Percentiles rank a stretch among this genome's conserved stretches.
Conservation (phyloP, 2,113 vertebrate genomes). For the Tragelaphus strepsiceros region DNA sequence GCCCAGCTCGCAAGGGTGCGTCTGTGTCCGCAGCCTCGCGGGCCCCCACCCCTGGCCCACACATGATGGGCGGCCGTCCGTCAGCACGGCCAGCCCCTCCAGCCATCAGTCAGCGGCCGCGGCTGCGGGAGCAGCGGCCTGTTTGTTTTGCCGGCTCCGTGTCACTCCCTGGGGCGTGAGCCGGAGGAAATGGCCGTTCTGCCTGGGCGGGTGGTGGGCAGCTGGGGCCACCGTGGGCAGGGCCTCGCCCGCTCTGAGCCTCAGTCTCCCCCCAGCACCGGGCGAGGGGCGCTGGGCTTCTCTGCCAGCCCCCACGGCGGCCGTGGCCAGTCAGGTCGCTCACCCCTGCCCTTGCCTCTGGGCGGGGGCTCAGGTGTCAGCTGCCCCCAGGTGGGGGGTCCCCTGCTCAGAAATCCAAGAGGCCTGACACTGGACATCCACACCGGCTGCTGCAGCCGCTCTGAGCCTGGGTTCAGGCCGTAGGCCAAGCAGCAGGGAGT, state of each 20-base stretch:
- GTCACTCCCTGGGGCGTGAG: slow-evolving; percentile 45
- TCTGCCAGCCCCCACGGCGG: not conserved
- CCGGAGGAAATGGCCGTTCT: slow-evolving; percentile 60
- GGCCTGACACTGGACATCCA: slow-evolving; percentile 34
- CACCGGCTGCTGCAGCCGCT: not conserved
- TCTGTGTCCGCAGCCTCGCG: not conserved
- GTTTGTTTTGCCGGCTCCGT: slow-evolving; percentile 71
- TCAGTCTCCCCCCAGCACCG: not conserved
- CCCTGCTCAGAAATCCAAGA: slow-evolving; percentile 57
- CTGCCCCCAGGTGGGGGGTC: slow-evolving; percentile 38
- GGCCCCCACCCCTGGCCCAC: slow-evolving; percentile 41
- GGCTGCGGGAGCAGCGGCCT: slow-evolving; percentile 58
- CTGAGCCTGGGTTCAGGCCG: not conserved
- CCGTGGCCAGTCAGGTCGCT: slow-evolving; percentile 38
- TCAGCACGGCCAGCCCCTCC: slow-evolving; percentile 61
- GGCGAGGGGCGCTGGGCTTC: not conserved
- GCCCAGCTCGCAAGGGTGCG: not conserved
- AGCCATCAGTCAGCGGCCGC: slow-evolving; percentile 64
- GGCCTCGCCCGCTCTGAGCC: not conserved
- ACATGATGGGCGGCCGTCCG: slow-evolving; percentile 62
- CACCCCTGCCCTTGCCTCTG: slow-evolving; percentile 42
- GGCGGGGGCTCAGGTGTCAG: slow-evolving; percentile 60
- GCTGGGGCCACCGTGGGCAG: not conserved
- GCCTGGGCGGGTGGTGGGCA: slow-evolving; percentile 46
- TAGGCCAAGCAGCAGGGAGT: not conserved